Conservation (phyloP, 2,113 vertebrate species). For the Dinomys branickii region DNA sequence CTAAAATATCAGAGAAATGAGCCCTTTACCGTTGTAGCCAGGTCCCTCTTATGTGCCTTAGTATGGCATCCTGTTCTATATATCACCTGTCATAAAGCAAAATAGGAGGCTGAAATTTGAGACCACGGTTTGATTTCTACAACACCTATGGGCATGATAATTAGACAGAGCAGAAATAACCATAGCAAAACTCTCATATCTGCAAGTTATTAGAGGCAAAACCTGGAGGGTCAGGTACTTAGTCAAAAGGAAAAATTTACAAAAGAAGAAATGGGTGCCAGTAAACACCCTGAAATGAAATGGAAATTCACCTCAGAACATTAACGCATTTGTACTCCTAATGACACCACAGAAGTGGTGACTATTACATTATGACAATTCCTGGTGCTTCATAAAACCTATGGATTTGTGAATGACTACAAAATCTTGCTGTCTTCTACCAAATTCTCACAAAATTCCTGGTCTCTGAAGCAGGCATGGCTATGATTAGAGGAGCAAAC, state of each 20-base stretch:
- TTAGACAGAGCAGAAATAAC: background rate
- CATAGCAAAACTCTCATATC: background rate
- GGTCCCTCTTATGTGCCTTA: background rate
- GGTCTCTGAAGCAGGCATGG: background rate
- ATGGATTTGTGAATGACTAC: background rate
- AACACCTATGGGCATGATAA: background rate
- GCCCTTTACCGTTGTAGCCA: background rate
- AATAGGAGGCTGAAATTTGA: background rate
- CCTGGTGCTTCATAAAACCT: background rate
- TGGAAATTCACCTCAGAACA: background rate
- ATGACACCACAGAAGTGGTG: background rate
- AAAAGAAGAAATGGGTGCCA: conserved; percentile 20
- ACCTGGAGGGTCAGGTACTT: background rate
- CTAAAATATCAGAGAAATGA: background rate
- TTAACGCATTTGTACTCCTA: background rate
- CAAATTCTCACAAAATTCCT: background rate
- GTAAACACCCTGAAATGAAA: background rate
- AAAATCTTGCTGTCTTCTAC: background rate
- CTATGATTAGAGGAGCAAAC: background rate
- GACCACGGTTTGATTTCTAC: background rate
- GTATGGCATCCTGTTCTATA: background rate
- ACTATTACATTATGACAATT: background rate
- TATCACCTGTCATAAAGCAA: background rate
- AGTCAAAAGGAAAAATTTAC: background rate
- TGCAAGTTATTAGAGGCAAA: background rate